Percentiles rank a stretch among this genome's conserved stretches.
Conservation (phyloP, 2,113 vertebrate species). For the Phaethornis superciliosus region DNA sequence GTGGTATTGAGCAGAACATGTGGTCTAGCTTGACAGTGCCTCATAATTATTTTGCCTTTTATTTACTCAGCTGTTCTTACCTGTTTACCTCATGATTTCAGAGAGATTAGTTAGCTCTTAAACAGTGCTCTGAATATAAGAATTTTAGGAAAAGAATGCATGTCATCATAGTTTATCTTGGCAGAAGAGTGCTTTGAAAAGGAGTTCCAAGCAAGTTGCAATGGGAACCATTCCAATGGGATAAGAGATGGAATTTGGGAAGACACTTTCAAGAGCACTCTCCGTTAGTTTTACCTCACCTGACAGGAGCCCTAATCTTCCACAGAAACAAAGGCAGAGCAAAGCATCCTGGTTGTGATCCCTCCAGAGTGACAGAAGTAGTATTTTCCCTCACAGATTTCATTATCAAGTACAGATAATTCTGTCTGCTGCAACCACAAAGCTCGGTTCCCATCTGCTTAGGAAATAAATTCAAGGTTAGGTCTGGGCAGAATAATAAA, state of each 20-base stretch:
- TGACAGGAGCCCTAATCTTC: not conserved
- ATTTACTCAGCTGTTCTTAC: not conserved
- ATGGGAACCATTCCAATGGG: not conserved
- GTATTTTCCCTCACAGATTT: constrained; percentile 4
- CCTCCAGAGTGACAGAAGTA: not conserved
- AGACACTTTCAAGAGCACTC: not conserved
- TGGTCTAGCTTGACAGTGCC: not conserved
- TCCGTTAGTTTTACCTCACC: not conserved
- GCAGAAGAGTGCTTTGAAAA: not conserved
- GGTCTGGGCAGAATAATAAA: not conserved
- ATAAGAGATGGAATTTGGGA: not conserved
- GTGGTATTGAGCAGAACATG: fast-evolving
- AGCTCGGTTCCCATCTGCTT: not conserved
- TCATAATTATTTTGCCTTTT: not conserved
- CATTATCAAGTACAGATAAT: not conserved
- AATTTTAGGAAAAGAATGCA: not conserved
- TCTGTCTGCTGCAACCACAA: not conserved
- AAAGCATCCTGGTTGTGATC: constrained; percentile 1
- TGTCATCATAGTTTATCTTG: not conserved
- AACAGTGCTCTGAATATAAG: not conserved
- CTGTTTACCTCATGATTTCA: not conserved
- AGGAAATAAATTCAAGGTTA: not conserved
- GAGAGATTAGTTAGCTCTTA: not conserved
- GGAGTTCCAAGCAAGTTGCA: not conserved
- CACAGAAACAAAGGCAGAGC: not conserved